Percentiles rank a stretch among this genome's conserved stretches.
Evolutionary conservation across 2,113 vertebrate genomes (phyloP).

Genomic region (Erythrocebus patas): DNA sequence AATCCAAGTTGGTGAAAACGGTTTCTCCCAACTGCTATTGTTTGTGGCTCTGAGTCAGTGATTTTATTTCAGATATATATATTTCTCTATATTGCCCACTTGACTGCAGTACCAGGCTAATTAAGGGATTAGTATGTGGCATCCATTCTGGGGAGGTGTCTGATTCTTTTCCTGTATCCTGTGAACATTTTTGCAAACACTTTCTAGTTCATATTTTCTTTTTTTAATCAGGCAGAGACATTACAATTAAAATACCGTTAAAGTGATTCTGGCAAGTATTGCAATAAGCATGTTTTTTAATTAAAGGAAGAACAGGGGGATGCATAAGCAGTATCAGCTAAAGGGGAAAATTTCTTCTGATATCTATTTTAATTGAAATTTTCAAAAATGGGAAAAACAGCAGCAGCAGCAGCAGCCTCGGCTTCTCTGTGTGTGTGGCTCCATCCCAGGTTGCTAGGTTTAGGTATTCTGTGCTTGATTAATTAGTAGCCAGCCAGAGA

Average conservation of each 20-base stretch:
- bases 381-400: conserved; percentile 51
- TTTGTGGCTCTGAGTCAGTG: neutral
- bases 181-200: conserved; percentile 63
- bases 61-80: conserved; percentile 10
- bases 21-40: conserved; percentile 1
- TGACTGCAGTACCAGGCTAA: neutral
- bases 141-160: conserved; percentile 29
- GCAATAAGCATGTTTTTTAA: conserved; percentile 88
- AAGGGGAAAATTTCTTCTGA: conserved; percentile 81
- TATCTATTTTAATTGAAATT: conserved; percentile 86
- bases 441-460: conserved; percentile 49
- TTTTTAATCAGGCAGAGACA: conserved; percentile 88
- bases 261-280: conserved; percentile 85
- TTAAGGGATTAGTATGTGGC: conserved; percentile 63
- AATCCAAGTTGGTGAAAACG: conserved; percentile 10
- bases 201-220: conserved; percentile 87
- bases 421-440: conserved; percentile 41
- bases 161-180: conserved; percentile 51
- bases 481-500: conserved; percentile 66
- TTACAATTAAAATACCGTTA: conserved; percentile 88
- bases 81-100: neutral
- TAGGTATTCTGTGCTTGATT: conserved; percentile 74
- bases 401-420: neutral
- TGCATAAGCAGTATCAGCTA: conserved; percentile 81
- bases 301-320: conserved; percentile 84